A percentile compares a stretch with the other conserved stretches of the same genome.
Evolutionary conservation across 1,140 invertebrate species (phyloP).

Genomic region (Zaprionus ghesquierei): DNA sequence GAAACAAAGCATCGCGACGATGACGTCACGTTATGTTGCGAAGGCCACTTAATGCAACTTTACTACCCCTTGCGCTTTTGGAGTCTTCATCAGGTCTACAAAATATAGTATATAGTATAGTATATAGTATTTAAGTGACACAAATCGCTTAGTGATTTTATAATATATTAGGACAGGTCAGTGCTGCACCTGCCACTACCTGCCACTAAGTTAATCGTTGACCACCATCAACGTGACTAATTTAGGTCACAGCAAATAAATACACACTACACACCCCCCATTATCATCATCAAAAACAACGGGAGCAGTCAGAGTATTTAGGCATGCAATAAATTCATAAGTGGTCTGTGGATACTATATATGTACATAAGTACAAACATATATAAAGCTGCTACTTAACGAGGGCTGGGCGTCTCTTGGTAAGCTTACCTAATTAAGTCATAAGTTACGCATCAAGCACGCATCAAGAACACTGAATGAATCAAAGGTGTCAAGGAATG

Average conservation of each 20-base stretch:
- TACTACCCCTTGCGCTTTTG: too few species aligned
- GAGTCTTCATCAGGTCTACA: background rate
- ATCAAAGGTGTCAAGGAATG: conserved; percentile 16
- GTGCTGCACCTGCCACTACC: conserved; percentile 49
- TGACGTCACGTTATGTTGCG: too few species aligned
- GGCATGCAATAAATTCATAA: conserved; percentile 34
- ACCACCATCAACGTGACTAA: background rate
- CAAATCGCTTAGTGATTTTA: conserved; percentile 38
- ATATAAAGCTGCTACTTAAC: conserved; percentile 39
- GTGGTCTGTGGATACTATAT: background rate
- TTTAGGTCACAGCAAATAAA: conserved; percentile 33
- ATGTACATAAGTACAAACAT: background rate
- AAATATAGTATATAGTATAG: background rate
- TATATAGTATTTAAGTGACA: too few species aligned
- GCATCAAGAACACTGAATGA: conserved; percentile 7
- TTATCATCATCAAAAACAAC: background rate
- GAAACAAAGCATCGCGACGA: too few species aligned
- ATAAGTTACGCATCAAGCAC: conserved; percentile 32
- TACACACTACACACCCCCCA: background rate
- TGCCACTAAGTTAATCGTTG: conserved; percentile 7
- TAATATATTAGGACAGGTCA: conserved; percentile 59
- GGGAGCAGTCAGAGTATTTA: conserved; percentile 22
- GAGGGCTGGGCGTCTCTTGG: conserved; percentile 39
- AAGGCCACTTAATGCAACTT: too few species aligned
- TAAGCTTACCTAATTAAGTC: conserved; percentile 67